Percentiles rank a stretch among this genome's conserved stretches.
Evolutionary conservation across 2,888 invertebrate species (phyloP).

Genomic region (Entomobrya multifasciata): DNA sequence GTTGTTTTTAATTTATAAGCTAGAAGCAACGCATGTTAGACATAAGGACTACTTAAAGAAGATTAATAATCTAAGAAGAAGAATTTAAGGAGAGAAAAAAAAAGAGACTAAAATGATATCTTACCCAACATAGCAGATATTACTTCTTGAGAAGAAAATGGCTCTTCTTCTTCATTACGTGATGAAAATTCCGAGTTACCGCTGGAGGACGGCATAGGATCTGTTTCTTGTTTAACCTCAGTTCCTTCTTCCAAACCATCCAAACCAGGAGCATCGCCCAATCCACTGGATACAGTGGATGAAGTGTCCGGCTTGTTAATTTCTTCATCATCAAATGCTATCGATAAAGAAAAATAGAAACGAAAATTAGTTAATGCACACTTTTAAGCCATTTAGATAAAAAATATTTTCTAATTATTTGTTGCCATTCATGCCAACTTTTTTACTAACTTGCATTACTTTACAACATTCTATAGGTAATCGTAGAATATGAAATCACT

Average conservation of each 20-base stretch:
- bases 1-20: too few relatives aligned
- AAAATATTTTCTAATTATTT: too few relatives aligned
- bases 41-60: too few relatives aligned
- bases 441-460: too few relatives aligned
- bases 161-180: not conserved
- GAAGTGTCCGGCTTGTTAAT: slow-evolving; percentile 5
- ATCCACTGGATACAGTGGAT: not conserved
- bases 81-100: slow-evolving; percentile 5
- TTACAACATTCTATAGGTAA: too few relatives aligned
- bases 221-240: not conserved
- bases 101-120: not conserved
- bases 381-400: too few relatives aligned
- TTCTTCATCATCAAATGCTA: slow-evolving; percentile 35
- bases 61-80: too few relatives aligned
- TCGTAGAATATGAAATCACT: too few relatives aligned
- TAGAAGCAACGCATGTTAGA: too few relatives aligned
- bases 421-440: too few relatives aligned
- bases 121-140: slow-evolving; percentile 67
- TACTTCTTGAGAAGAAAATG: not conserved
- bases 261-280: not conserved
- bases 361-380: too few relatives aligned
- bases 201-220: slow-evolving; percentile 20
- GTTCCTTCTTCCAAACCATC: not conserved
- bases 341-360: not conserved
- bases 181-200: not conserved